Evolutionary conservation across 2,113 vertebrate species (phyloP), one percentile per base, ranked within the genome.

Genomic region (Strigops habroptila): DNA sequence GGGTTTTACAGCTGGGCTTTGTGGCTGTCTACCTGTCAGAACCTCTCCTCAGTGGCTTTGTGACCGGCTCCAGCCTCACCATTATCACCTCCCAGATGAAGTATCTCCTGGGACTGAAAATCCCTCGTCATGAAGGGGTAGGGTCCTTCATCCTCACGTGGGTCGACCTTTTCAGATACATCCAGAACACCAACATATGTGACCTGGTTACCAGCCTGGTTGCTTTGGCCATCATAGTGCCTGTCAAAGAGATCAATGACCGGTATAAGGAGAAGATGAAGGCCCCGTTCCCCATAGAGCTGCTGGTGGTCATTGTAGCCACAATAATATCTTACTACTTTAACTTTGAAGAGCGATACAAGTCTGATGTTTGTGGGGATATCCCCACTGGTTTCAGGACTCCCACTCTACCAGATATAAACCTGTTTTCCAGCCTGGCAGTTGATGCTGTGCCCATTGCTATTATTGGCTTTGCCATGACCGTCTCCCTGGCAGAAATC

Each of bases 71-170:
- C 82, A 97, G 95, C 41, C 94, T 97, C 77, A 97, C 96, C 84
- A 97, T 97, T 78, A 83, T 97, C 91, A 97, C 97, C 31, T 97
- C 97, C 17, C 97, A 97, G 86, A 95, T 97, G 95, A 97, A 97
- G 52, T 97, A 97, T 4, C 91, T 98, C 18, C 79, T 97, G n/a
- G 97, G 97, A 35, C 75, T 97, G 88, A 97, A 96, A n/a, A 95
- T 97, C 43, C 96, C 97, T 46, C 92, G 78, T 14, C 95, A 95
- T 0, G 91, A 97, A 65, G 97, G 96, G 1, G 63, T 87, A 15
- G 96, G 97, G 11, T 96, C 97, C 65, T 91, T 97, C 49, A 7
- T 97, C 52, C 65, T 97, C 74, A 97, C 93, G 0, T 97, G 97
- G 97, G 10, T 97, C 73, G 97, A 97, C 78, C 88, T 97, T 63